Conservation (phyloP, 2,888 invertebrate species). For the Tipula vernalis region DNA sequence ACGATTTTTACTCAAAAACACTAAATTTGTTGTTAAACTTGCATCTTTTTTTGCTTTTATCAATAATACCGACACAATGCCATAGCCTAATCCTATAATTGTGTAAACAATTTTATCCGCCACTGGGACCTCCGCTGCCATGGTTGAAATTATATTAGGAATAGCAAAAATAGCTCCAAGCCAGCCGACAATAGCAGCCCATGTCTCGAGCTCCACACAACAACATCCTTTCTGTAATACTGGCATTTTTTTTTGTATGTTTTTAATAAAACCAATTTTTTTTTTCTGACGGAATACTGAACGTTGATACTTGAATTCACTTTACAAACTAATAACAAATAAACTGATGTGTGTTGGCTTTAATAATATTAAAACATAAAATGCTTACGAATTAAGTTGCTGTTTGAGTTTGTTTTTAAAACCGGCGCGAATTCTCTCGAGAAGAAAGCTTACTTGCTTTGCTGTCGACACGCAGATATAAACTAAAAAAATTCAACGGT, state of each 20-base stretch:
- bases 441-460: too few species aligned
- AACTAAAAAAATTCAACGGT: too few species aligned
- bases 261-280: background rate
- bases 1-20: background rate
- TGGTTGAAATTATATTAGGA: background rate
- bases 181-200: background rate
- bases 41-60: background rate
- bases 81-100: background rate
- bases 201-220: background rate
- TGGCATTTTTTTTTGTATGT: background rate
- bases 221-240: background rate
- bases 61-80: background rate
- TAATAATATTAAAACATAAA: background rate
- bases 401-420: background rate
- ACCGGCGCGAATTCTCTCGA: too few species aligned
- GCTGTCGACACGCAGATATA: too few species aligned
- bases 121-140: background rate
- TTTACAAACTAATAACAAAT: background rate
- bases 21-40: background rate
- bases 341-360: background rate
- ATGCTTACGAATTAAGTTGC: background rate
- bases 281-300: background rate
- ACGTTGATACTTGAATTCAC: background rate
- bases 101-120: background rate
- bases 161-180: background rate